Evolutionary conservation across 2,797 vertebrate species (phyloP), one percentile per base, ranked within the genome.

Genomic region (Aeoliscus strigatus): DNA sequence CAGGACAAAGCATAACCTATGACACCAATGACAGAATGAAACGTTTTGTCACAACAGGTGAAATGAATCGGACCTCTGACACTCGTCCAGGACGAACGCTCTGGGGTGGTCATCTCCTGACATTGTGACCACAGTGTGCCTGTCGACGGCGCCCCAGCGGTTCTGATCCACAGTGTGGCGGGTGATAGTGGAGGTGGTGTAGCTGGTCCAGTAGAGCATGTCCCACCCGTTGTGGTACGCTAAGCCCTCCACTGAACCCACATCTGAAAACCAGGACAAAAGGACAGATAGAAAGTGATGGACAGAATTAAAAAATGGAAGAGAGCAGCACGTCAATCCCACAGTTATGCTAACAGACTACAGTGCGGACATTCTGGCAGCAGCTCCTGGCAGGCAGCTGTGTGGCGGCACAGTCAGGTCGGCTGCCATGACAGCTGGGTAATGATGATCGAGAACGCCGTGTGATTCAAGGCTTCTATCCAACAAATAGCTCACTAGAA

Each of bases 81-180:
- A 99, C 76, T 99, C 96, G 0, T 99, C 96, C 45, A 99, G 77
- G 50, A 94, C 94, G 0, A 99, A 99, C 43, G 96, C 96, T 14
- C 96, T 85, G 0, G 96, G 96, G 70, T 99, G 96, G 66, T 99
- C 96, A 0, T 97, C 94, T 42, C 94, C 93, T 0, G 96, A 97
- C 96, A 99, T 99, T 69, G 90, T 93, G 79, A 99, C 97, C 72
- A 99, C 96, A 0, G 89, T 96, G 77, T 98, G 93, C 15, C 94
- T 86, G 78, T 96, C 90, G 0, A 91, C 94, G 5, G 93, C 94
- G 0, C 92, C 92, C 3, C 84, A 59, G 5, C 86, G 90, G 38
- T 73, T 89, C 86, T 97, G 94, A 77, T 96, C 92, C 79, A 98
- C 93, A 0, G 92, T 95, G 84, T 97, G 95, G 1, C 95, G 90